Conservation (phyloP, 2,797 vertebrate species). For the Dicrostonyx torquatus region DNA sequence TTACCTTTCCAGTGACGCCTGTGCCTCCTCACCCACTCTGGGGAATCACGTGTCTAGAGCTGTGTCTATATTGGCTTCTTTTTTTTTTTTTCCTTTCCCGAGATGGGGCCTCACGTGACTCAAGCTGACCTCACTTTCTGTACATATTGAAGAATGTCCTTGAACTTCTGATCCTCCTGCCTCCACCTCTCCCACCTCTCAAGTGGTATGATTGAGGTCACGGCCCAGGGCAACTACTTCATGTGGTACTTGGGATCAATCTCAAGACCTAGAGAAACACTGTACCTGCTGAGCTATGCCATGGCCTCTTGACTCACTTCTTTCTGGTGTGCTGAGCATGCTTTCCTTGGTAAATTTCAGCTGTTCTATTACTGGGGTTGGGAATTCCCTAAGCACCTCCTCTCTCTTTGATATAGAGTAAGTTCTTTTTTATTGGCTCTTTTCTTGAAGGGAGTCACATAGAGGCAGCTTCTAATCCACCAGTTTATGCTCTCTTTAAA, state of each 20-base stretch:
- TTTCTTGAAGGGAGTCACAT: not conserved
- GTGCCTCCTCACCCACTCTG: not conserved
- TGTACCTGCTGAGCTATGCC: not conserved
- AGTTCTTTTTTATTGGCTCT: not conserved
- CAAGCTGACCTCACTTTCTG: not conserved
- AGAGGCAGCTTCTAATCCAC: not conserved
- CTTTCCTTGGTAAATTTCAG: not conserved
- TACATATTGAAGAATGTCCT: not conserved
- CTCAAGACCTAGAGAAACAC: not conserved
- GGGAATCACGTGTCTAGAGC: not conserved
- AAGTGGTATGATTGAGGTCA: not conserved
- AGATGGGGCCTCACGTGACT: not conserved
- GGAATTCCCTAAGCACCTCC: not conserved
- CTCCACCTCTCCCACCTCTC: not conserved
- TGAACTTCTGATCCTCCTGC: not conserved
- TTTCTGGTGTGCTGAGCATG: not conserved
- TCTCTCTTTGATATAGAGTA: not conserved
- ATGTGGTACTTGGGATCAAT: not conserved
- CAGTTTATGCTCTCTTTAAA: not conserved
- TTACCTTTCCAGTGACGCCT: not conserved
- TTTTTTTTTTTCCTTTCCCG: not conserved
- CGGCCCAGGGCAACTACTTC: not conserved
- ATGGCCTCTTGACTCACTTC: not conserved
- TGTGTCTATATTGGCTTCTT: not conserved
- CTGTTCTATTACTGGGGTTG: not conserved